A percentile compares a stretch with the other conserved stretches of the same genome.
Evolutionary conservation across 2,797 vertebrate species (phyloP).

Genomic region (Pogonophryne albipinna): DNA sequence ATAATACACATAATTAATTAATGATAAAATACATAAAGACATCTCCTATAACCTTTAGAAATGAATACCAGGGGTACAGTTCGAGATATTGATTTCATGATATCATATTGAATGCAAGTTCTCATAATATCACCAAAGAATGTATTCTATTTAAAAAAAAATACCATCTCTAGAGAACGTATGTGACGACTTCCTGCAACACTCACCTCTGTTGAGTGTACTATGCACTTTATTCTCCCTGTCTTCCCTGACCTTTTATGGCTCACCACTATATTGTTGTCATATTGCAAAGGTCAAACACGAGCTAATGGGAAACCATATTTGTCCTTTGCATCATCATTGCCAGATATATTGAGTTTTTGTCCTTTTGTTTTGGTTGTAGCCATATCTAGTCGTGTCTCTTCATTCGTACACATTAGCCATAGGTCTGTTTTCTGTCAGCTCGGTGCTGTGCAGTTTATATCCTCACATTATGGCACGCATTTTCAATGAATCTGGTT

Average conservation of each 20-base stretch:
- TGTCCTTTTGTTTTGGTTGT: slow-evolving; percentile 67
- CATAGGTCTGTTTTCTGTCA: slow-evolving; percentile 45
- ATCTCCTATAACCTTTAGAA: background rate
- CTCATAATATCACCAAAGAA: slow-evolving; percentile 23
- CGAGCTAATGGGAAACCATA: slow-evolving; percentile 71
- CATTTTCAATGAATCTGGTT: slow-evolving; percentile 27
- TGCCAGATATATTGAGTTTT: slow-evolving; percentile 77
- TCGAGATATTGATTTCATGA: slow-evolving; percentile 35
- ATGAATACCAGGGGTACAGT: slow-evolving; percentile 4
- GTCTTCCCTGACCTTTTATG: slow-evolving; percentile 80
- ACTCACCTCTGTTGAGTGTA: slow-evolving; percentile 39
- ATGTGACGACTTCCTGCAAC: slow-evolving; percentile 42
- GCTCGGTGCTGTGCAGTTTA: slow-evolving; percentile 18
- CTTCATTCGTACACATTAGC: slow-evolving; percentile 72
- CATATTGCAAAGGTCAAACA: slow-evolving; percentile 80
- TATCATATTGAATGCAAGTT: slow-evolving; percentile 23
- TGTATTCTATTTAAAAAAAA: background rate
- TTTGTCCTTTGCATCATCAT: slow-evolving; percentile 76
- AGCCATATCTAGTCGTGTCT: slow-evolving; percentile 55
- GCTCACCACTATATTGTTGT: slow-evolving; percentile 72
- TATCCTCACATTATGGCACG: slow-evolving; percentile 33
- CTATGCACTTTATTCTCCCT: slow-evolving; percentile 45
- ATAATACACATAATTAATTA: too few species aligned
- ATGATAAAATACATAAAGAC: slow-evolving; percentile 10
- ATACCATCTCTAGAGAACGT: slow-evolving; percentile 4